Evolutionary conservation across 2,797 vertebrate species (phyloP).

Genomic region (Falco berigora): DNA sequence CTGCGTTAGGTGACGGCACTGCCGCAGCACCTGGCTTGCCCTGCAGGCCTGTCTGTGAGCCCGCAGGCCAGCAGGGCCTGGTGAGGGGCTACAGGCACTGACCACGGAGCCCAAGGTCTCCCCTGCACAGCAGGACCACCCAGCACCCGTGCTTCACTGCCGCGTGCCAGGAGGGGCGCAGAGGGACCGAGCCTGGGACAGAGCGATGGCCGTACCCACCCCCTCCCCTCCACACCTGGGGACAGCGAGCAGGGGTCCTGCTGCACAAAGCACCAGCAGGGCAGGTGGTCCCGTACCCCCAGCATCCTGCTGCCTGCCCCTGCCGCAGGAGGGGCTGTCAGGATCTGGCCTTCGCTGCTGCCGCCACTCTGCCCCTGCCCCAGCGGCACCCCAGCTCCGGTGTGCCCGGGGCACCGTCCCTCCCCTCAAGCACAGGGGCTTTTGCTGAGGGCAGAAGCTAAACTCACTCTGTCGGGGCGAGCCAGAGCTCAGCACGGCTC

Average conservation of each 20-base stretch:
- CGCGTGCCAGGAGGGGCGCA: rapidly evolving
- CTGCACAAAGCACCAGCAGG: neutral
- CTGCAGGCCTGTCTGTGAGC: neutral
- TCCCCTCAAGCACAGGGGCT: rapidly evolving
- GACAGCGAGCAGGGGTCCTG: rapidly evolving
- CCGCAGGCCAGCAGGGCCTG: neutral
- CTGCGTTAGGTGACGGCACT: neutral
- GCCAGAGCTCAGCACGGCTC: neutral
- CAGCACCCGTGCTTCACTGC: neutral
- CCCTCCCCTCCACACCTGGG: neutral
- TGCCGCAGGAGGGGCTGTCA: neutral
- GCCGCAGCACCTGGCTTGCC: neutral
- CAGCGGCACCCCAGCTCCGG: neutral
- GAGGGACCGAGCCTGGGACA: neutral
- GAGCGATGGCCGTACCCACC: neutral
- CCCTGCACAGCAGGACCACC: neutral
- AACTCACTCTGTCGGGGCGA: rapidly evolving
- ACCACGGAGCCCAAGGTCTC: neutral
- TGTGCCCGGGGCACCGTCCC: neutral
- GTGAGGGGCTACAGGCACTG: neutral
- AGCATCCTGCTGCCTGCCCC: neutral
- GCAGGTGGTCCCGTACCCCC: neutral
- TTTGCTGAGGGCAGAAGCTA: neutral
- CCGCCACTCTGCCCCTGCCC: rapidly evolving
- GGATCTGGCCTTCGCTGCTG: neutral